Conservation (phyloP, 2,113 vertebrate genomes). For the Polypterus bichir region DNA sequence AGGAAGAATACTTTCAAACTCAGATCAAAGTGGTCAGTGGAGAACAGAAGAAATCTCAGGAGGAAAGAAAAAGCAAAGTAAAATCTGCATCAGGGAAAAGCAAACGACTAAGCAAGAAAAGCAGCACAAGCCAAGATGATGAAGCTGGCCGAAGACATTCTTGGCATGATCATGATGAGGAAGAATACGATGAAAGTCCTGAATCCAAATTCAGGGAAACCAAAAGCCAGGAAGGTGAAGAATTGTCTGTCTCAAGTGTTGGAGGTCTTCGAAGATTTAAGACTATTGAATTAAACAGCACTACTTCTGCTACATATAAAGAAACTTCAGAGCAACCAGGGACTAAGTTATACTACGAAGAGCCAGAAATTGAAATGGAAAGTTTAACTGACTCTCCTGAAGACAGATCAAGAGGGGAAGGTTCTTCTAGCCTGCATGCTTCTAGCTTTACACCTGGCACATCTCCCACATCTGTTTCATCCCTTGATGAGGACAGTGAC, state of each 20-base stretch:
- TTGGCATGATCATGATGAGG: conserved; percentile 58
- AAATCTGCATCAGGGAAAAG: conserved; percentile 44
- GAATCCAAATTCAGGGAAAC: conserved; percentile 60
- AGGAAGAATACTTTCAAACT: conserved; percentile 59
- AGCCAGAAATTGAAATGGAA: conserved; percentile 83
- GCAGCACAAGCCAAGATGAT: conserved; percentile 62
- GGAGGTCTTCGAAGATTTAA: conserved; percentile 65
- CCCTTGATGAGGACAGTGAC: conserved; percentile 92
- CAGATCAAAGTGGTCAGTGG: conserved; percentile 53
- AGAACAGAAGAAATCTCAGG: conserved; percentile 43
- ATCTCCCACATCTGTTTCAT: conserved; percentile 90
- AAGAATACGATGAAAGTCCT: conserved; percentile 51
- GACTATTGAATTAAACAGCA: conserved; percentile 76
- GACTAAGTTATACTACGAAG: conserved; percentile 63
- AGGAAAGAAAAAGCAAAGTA: conserved; percentile 38
- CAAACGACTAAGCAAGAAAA: conserved; percentile 45
- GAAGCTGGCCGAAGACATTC: conserved; percentile 62
- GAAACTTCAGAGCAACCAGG: conserved; percentile 53
- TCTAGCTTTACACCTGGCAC: conserved; percentile 87
- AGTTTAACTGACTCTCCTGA: conserved; percentile 88
- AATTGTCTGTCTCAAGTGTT: conserved; percentile 40
- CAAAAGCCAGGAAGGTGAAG: conserved; percentile 65
- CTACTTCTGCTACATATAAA: conserved; percentile 47
- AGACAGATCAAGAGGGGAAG: conserved; percentile 86
- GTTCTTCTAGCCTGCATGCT: conserved; percentile 83